Evolutionary conservation across 2,797 vertebrate species (phyloP).

Genomic region (Anguilla pacifica): DNA sequence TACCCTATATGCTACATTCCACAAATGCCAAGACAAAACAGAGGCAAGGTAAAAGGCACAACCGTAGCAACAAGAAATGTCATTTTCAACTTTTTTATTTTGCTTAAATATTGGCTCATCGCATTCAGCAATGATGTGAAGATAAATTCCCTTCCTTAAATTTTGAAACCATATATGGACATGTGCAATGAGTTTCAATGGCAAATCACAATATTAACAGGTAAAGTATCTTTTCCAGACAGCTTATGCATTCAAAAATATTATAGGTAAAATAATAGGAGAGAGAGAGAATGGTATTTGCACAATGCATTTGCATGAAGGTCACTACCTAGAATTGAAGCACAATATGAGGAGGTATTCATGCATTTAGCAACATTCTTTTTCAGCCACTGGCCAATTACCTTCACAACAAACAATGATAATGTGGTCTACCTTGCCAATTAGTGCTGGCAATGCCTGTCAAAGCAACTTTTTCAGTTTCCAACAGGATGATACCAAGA

Average conservation of each 20-base stretch:
- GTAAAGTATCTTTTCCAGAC: too few relatives aligned
- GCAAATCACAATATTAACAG: too few relatives aligned
- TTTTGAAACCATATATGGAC: too few relatives aligned
- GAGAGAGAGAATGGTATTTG: conserved; percentile 31
- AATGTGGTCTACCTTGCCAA: conserved; percentile 38
- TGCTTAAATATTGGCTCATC: neutral
- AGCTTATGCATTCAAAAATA: too few relatives aligned
- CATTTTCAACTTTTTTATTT: neutral
- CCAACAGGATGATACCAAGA: conserved; percentile 30
- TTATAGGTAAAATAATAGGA: too few relatives aligned
- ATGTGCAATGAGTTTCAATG: too few relatives aligned
- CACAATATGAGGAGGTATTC: conserved; percentile 22
- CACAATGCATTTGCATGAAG: conserved; percentile 43
- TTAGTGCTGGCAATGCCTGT: conserved; percentile 43
- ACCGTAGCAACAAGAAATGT: neutral
- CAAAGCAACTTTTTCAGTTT: conserved; percentile 34
- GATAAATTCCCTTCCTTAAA: too few relatives aligned
- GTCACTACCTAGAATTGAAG: conserved; percentile 32
- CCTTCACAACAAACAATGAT: conserved; percentile 43
- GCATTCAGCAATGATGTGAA: too few relatives aligned
- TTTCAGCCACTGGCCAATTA: conserved; percentile 43
- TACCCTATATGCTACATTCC: neutral
- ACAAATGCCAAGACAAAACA: neutral
- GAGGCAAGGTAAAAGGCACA: neutral
- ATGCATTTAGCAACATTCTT: conserved; percentile 38